These are phyloP conservation scores for Drosophila mettleri DNA, from an alignment of 2,888 invertebrate genomes.

Conservation along the genomic window DNA sequence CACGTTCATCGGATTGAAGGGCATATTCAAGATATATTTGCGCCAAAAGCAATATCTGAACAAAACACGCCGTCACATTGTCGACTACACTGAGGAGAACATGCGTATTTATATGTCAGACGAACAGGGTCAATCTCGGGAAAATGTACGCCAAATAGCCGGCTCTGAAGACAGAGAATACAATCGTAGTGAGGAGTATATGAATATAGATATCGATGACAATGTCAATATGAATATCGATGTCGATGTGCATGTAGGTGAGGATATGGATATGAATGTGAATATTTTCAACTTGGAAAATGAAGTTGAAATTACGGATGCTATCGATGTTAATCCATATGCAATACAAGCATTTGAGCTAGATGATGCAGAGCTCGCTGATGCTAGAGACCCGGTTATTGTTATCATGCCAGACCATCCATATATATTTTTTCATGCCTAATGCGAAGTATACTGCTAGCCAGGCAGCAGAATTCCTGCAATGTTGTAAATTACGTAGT, in stretches of 20 bases:
- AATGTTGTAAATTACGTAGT: slow-evolving; percentile 1
- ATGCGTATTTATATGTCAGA: slow-evolving; percentile 62
- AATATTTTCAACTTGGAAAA: neutral
- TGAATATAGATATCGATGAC: neutral
- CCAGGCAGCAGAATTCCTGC: slow-evolving; percentile 1
- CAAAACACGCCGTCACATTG: slow-evolving; percentile 94
- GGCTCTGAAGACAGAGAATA: slow-evolving; percentile 17
- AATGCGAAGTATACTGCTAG: neutral
- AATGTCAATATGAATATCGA: neutral
- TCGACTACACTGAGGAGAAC: slow-evolving; percentile 91
- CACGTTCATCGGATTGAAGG: slow-evolving; percentile 96
- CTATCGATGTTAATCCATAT: neutral
- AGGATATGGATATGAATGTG: neutral
- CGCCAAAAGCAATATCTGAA: slow-evolving; percentile 96
- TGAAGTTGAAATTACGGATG: neutral
- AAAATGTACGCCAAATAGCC: slow-evolving; percentile 23
- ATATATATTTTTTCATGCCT: slow-evolving; percentile 14
- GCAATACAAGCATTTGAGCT: neutral
- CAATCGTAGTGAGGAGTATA: neutral
- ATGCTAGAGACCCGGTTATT: slow-evolving; percentile 17
- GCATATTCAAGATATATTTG: slow-evolving; percentile 96
- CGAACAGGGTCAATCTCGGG: neutral
- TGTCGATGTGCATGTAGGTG: too few species aligned
- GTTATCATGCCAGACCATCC: slow-evolving; percentile 34
- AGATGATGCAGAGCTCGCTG: slow-evolving; percentile 1